phyloP scores from a whole-genome alignment of 2,888 invertebrate genomes.

The Chrysotoxum bicinctum region DNA sequence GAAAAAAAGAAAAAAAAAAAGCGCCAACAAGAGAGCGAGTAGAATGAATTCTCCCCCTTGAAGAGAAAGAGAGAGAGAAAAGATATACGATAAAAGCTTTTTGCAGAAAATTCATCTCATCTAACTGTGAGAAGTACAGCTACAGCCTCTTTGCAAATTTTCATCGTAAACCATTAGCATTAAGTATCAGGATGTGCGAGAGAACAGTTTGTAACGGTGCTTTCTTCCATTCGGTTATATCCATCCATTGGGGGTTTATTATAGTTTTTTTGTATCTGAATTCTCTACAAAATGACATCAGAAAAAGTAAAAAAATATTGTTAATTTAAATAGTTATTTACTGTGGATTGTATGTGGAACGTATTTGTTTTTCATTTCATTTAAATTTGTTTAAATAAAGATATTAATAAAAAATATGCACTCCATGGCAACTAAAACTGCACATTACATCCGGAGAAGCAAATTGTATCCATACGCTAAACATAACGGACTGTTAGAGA shows the following conservation, averaged over 20 bases:
- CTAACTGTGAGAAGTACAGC: conserved; percentile 27
- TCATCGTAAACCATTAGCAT: conserved; percentile 46
- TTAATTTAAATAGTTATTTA: conserved; percentile 17
- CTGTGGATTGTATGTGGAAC: conserved; percentile 67
- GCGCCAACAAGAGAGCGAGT: conserved; percentile 8
- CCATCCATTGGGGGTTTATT: conserved; percentile 6
- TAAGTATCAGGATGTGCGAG: conserved; percentile 64
- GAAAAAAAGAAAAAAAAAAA: neutral
- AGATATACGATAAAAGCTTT: conserved; percentile 54
- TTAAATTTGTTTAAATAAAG: neutral
- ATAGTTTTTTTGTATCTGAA: neutral
- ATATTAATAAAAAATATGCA: conserved; percentile 33
- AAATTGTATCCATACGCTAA: conserved; percentile 56
- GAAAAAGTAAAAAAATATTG: conserved; percentile 18
- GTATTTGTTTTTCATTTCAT: conserved; percentile 7
- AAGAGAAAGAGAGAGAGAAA: conserved; percentile 27
- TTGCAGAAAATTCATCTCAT: conserved; percentile 37
- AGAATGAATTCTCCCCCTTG: neutral
- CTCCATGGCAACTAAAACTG: conserved; percentile 51
- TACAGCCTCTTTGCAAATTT: conserved; percentile 67
- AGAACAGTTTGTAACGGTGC: conserved; percentile 51
- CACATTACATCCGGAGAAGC: conserved; percentile 51
- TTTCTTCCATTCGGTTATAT: conserved; percentile 33
- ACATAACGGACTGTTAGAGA: conserved; percentile 44
- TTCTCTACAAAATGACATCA: conserved; percentile 49